Percentiles rank a stretch among this genome's conserved stretches.
phyloP scores from a whole-genome alignment of 2,888 invertebrate genomes.

The Lepidocyrtoides sp. region DNA sequence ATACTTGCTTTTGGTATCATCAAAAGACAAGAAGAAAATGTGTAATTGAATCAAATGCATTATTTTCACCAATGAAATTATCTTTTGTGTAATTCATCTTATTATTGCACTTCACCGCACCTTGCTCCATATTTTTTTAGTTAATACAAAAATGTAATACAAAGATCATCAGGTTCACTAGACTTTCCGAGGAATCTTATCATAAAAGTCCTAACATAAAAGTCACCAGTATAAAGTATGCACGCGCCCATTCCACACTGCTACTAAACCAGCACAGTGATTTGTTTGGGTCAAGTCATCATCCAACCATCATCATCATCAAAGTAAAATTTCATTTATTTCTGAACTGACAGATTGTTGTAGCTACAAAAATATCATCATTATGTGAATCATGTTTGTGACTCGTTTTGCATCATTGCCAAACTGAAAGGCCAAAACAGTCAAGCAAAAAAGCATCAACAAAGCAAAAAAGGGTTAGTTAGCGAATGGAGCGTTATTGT shows the following conservation, averaged over 20 bases:
- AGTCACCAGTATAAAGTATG: neutral
- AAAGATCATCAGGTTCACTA: neutral
- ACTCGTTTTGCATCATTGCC: slow-evolving; percentile 28
- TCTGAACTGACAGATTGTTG: slow-evolving; percentile 7
- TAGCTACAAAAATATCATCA: neutral
- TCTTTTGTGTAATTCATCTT: neutral
- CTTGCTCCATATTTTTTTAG: slow-evolving; percentile 48
- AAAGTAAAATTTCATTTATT: neutral
- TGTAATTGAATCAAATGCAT: slow-evolving; percentile 3
- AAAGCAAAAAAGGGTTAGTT: neutral
- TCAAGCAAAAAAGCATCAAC: neutral
- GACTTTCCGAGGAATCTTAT: neutral
- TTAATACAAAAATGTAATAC: slow-evolving; percentile 1
- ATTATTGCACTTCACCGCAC: neutral
- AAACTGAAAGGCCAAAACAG: slow-evolving; percentile 42
- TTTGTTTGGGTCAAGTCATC: slow-evolving; percentile 28
- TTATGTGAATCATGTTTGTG: neutral
- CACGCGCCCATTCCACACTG: neutral
- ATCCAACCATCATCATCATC: neutral
- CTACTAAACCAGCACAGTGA: neutral
- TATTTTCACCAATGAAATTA: neutral
- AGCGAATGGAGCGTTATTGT: neutral
- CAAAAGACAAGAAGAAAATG: neutral
- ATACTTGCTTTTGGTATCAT: slow-evolving; percentile 13
- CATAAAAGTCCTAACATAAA: neutral